phyloP scores from a whole-genome alignment of 2,113 vertebrate species.

The Solea solea region DNA sequence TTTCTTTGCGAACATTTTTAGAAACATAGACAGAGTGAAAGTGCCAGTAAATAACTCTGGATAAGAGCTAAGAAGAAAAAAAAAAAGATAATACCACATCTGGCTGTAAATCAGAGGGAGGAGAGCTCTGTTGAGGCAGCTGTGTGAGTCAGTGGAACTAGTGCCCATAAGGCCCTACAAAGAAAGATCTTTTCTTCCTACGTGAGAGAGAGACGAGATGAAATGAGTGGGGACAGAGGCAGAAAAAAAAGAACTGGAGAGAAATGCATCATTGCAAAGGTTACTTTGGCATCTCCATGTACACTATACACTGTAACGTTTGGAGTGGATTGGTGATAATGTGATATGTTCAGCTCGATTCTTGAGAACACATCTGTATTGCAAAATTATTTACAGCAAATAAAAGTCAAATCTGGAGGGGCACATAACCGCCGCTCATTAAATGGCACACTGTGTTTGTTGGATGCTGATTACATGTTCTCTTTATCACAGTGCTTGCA shows the following conservation, averaged over 20 bases:
- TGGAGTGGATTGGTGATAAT: not conserved
- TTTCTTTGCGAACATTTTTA: not conserved
- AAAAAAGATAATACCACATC: slow-evolving; percentile 34
- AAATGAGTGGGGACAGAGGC: slow-evolving; percentile 3
- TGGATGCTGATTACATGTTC: slow-evolving; percentile 60
- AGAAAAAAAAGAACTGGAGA: slow-evolving; percentile 14
- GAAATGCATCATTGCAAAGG: not conserved
- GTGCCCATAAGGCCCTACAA: slow-evolving; percentile 63
- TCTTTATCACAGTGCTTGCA: slow-evolving; percentile 46
- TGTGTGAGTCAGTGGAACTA: slow-evolving; percentile 67
- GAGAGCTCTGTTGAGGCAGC: slow-evolving; percentile 38
- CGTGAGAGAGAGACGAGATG: slow-evolving; percentile 37
- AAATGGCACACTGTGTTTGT: slow-evolving; percentile 51
- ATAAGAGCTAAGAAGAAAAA: slow-evolving; percentile 7
- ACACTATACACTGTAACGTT: not conserved
- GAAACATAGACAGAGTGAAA: slow-evolving; percentile 13
- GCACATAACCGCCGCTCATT: slow-evolving; percentile 34
- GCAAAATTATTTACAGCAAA: slow-evolving; percentile 14
- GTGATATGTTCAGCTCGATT: slow-evolving; percentile 20
- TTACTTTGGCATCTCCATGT: not conserved
- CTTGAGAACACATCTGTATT: not conserved
- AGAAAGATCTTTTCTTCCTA: slow-evolving; percentile 72
- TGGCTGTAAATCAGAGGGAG: slow-evolving; percentile 50
- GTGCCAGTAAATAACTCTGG: slow-evolving; percentile 38
- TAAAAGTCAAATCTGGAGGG: slow-evolving; percentile 34